These are phyloP conservation scores for Chrysochloris asiatica DNA, from an alignment of 2,113 vertebrate species.

Conservation along the genomic window DNA sequence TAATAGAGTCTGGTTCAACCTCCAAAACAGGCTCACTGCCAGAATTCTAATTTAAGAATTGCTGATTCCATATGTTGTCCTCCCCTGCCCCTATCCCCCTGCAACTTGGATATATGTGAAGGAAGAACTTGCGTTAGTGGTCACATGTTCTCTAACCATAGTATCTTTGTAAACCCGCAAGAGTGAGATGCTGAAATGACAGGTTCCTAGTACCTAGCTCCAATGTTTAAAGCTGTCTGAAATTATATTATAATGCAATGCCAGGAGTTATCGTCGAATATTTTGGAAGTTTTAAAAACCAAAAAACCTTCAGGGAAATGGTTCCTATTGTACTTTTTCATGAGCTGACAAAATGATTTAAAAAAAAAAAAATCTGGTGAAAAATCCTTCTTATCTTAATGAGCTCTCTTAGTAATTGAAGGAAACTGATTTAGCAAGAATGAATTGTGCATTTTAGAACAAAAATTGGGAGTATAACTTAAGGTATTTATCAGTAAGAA, in stretches of 20 bases:
- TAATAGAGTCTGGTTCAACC: neutral
- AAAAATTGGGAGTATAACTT: constrained; percentile 41
- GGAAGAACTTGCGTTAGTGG: neutral
- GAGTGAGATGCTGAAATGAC: neutral
- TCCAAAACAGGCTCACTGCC: neutral
- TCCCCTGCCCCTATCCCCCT: no score
- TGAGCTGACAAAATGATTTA: neutral
- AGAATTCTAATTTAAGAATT: constrained; percentile 45
- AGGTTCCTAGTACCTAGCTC: neutral
- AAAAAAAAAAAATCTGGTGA: neutral
- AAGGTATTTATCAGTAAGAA: neutral
- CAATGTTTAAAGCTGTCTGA: neutral
- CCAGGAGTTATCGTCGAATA: neutral
- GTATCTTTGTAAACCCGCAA: neutral
- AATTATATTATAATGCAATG: neutral
- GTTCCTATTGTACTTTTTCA: neutral
- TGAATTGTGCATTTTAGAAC: constrained; percentile 25
- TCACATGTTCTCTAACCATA: neutral
- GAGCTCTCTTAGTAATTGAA: constrained; percentile 61
- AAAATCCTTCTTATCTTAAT: constrained; percentile 60
- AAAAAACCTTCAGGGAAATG: constrained; percentile 42
- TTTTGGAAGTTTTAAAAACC: constrained; percentile 19
- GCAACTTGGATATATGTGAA: neutral
- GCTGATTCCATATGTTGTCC: no score
- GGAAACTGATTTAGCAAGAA: constrained; percentile 45